Evolutionary conservation across 2,113 vertebrate species (phyloP).

Genomic region (Heteronetta atricapilla): DNA sequence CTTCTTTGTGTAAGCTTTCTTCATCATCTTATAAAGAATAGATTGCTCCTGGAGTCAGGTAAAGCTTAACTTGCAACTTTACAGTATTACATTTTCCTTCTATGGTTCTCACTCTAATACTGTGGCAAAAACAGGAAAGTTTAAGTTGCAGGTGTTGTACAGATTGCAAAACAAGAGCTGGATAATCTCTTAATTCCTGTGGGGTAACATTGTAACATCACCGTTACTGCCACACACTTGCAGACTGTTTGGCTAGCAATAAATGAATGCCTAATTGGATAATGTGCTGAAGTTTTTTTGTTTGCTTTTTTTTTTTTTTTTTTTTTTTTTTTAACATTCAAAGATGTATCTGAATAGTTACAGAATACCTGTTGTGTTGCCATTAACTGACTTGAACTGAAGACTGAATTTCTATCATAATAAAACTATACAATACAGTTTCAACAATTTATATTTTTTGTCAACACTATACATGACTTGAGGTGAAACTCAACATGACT

Average conservation of each 20-base stretch:
- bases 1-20: background rate
- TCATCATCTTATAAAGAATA: background rate
- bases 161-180: background rate
- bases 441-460: background rate
- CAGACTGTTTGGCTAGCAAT: background rate
- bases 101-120: background rate
- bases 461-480: background rate
- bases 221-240: accelerated
- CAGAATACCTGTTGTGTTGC: accelerated
- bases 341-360: background rate
- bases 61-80: background rate
- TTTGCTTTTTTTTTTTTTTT: background rate
- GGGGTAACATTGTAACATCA: background rate
- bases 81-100: background rate
- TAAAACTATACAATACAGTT: background rate
- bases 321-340: background rate
- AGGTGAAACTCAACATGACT: background rate
- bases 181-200: background rate
- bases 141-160: background rate
- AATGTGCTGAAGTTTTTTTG: too few relatives aligned
- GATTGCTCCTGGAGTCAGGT: background rate
- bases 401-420: background rate
- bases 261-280: background rate
- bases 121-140: background rate
- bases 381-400: background rate